A percentile compares a stretch with the other conserved stretches of the same genome.
phyloP scores from a whole-genome alignment of 2,113 vertebrate species.

The western clawed frog (Xenopus tropicalis) region UCB_Xtro_10.0 CM004444.2:81250501-81251000 shows the following conservation, averaged over 20 bases:
- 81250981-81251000: conserved; percentile 7
- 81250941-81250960: neutral
- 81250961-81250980: neutral
- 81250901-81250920: too few species aligned
- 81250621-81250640: neutral
- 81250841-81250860: neutral
- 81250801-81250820: neutral
- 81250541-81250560: conserved; percentile 75
- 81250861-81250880: neutral
- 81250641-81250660: neutral
- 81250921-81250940: neutral
- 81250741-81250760: conserved; percentile 52
- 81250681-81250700: conserved; percentile 63
- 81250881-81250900: neutral
- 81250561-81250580: conserved; percentile 40
- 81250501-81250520: conserved; percentile 83
- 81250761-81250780: conserved; percentile 30
- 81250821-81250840: neutral
- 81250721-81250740: conserved; percentile 15
- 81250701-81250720: conserved; percentile 75
- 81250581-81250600: conserved; percentile 16
- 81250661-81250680: conserved; percentile 17
- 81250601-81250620: neutral
- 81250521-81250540: conserved; percentile 83
- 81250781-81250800: conserved; percentile 23